These are phyloP conservation scores for Pteropus rufus DNA, from an alignment of 2,797 vertebrate genomes.

Conservation along the genomic window DNA sequence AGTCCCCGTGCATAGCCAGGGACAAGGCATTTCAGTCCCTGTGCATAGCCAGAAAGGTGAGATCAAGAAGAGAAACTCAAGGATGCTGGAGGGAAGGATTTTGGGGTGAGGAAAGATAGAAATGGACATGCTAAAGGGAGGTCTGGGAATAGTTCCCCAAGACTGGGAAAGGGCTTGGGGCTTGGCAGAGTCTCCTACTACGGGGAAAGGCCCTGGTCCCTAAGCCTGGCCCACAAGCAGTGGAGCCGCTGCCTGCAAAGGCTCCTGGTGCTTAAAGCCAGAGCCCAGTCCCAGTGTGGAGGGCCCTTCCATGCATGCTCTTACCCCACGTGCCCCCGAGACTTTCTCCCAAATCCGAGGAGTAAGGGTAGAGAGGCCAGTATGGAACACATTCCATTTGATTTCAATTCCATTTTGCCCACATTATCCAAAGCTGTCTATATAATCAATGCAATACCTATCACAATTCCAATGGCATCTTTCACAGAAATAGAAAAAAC, in stretches of 20 bases:
- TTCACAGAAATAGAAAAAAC: neutral
- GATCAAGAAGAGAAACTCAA: neutral
- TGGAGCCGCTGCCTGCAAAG: too few species aligned
- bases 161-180: neutral
- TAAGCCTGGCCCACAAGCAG: neutral
- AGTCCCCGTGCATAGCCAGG: neutral
- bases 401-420: neutral
- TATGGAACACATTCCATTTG: neutral
- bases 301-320: neutral
- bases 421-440: neutral
- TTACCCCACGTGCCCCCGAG: neutral
- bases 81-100: neutral
- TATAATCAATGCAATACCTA: neutral
- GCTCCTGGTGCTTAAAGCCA: too few species aligned
- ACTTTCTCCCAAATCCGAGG: neutral
- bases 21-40: neutral
- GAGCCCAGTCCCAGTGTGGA: neutral
- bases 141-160: neutral
- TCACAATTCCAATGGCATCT: neutral
- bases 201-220: neutral
- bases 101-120: too few species aligned
- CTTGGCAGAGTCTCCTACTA: neutral
- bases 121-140: neutral
- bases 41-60: neutral
- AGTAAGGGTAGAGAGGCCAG: neutral